A percentile compares a stretch with the other conserved stretches of the same genome.
Evolutionary conservation across 2,797 vertebrate genomes (phyloP).

Genomic region (Taeniopygia guttata): DNA sequence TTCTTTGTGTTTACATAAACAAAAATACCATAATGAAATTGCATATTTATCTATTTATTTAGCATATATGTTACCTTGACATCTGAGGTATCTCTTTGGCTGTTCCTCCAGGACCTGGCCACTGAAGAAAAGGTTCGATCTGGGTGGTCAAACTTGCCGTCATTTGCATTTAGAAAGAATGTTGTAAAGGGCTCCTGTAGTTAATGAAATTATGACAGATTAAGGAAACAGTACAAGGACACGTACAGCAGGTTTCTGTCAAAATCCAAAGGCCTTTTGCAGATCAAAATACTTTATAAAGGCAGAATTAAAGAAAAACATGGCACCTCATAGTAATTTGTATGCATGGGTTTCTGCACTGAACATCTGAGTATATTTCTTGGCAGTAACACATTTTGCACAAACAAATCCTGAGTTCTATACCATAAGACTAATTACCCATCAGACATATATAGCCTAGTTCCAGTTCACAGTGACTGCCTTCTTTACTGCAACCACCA

Average conservation of each 20-base stretch:
- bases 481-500: background rate
- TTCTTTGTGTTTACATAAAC: background rate
- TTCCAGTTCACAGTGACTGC: background rate
- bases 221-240: slow-evolving; percentile 5
- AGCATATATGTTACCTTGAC: slow-evolving; percentile 83
- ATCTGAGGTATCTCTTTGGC: slow-evolving; percentile 96
- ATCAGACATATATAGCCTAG: background rate
- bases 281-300: background rate
- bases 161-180: slow-evolving; percentile 95
- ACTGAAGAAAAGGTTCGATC: slow-evolving; percentile 94
- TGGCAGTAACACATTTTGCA: background rate
- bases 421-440: background rate
- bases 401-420: background rate
- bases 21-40: background rate
- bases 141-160: slow-evolving; percentile 93
- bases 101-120: slow-evolving; percentile 93
- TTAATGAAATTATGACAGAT: slow-evolving; percentile 25
- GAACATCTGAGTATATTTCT: background rate
- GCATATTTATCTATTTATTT: background rate
- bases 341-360: background rate
- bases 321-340: background rate
- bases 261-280: background rate
- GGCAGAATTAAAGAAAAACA: slow-evolving; percentile 1
- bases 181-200: slow-evolving; percentile 94
- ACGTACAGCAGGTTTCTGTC: background rate